These are phyloP conservation scores for Galleria mellonella DNA, from an alignment of 1,140 invertebrate genomes.

Conservation along the genomic window DNA sequence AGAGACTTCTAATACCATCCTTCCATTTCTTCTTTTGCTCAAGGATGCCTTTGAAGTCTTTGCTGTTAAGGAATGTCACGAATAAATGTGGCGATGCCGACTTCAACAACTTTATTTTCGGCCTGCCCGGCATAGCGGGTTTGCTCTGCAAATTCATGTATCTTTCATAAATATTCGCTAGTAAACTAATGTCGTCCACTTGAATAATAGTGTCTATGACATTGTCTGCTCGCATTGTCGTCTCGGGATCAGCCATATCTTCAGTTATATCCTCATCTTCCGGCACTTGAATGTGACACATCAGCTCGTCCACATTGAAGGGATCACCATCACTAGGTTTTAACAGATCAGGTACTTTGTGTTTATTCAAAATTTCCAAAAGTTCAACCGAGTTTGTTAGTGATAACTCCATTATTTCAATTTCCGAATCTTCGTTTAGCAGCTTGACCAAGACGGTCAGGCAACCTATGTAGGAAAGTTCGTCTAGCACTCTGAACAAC, in stretches of 20 bases:
- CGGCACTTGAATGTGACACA: constrained; percentile 24
- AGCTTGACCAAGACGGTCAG: constrained; percentile 79
- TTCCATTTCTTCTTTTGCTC: constrained; percentile 57
- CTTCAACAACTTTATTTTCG: constrained; percentile 33
- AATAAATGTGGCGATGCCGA: constrained; percentile 51
- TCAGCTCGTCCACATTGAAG: constrained; percentile 32
- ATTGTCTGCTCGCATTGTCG: constrained; percentile 27
- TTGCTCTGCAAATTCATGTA: constrained; percentile 38
- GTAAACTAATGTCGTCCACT: constrained; percentile 48
- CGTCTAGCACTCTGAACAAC: constrained; percentile 79
- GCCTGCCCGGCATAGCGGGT: constrained; percentile 11
- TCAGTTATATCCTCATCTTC: constrained; percentile 13
- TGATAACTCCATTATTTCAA: constrained; percentile 79
- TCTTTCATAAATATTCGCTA: constrained; percentile 53
- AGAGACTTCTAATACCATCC: constrained; percentile 52
- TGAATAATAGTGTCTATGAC: constrained; percentile 62
- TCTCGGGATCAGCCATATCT: constrained; percentile 9
- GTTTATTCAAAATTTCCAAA: constrained; percentile 75
- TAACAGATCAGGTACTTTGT: constrained; percentile 69
- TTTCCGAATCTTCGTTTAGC: constrained; percentile 81
- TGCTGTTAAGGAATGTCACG: constrained; percentile 34
- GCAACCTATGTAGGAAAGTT: constrained; percentile 79
- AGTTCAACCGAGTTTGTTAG: constrained; percentile 75
- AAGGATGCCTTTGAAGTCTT: constrained; percentile 49
- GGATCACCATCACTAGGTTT: constrained; percentile 31